Evolutionary conservation across 2,113 vertebrate genomes (phyloP), one percentile per base, ranked within the genome.

Genomic region (Muntiacus reevesi): DNA sequence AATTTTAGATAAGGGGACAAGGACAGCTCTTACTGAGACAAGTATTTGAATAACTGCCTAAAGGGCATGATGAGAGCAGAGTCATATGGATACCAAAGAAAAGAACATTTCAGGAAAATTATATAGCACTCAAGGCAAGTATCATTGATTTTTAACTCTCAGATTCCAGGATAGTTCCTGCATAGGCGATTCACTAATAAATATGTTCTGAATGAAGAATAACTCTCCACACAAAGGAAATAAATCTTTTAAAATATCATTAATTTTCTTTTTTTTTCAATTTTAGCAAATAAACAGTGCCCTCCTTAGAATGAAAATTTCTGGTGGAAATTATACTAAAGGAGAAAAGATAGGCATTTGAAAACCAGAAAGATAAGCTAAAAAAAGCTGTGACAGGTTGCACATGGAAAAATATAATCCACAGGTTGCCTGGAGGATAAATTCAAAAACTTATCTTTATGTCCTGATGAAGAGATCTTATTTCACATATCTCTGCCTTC

Each of bases 191-290:
- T 89, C 55, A 55, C 81, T 45, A 88, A 96, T 90, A 89, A 95
- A 28, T 90, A 85, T 54, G 4, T 50, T 95, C 52, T 87, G 33
- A 96, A 55, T 76, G 50, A 74, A 90, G 50, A 94, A 81, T 54
- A 25, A 81, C 30, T 86, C 50, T n/a, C 6, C 16, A 93, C 12
- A 88, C 0, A 92, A 7, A 86, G 33, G 40, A 94, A 92, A 87
- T 92, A 60, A 95, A 91, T 94, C 3, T 87, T 83, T 96, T 40
- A 84, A 7, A 74, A 54, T 91, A 62, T 25, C 5, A 57, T 94
- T 97, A 79, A 71, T 30, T 92, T 98, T 96, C 91, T 87, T 87
- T 36, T 50, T 95, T 92, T 71, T 91, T 91, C 40, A 40, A 94
- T 91, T 95, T 96, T 95, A 81, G 5, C 40, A 97, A 97, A 84